Evolutionary conservation across 2,888 invertebrate genomes (phyloP).

Genomic region (Liopterus haemorrhoidalis): DNA sequence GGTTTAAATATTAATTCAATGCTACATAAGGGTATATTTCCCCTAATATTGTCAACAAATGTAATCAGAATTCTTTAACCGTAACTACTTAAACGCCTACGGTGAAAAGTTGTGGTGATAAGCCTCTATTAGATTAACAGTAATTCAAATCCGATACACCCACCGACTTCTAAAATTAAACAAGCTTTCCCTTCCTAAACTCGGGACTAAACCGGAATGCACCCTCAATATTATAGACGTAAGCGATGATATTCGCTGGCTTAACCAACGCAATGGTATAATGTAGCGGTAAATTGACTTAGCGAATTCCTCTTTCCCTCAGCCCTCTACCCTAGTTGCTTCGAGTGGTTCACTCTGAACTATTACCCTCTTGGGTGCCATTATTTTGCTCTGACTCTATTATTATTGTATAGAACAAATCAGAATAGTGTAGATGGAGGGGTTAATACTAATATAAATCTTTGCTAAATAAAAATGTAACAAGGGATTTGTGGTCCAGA

Average conservation of each 20-base stretch:
- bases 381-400: constrained; percentile 47
- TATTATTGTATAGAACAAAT: constrained; percentile 50
- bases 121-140: constrained; percentile 42
- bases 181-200: too few species aligned
- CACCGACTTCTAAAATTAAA: constrained; percentile 36
- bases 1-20: too few species aligned
- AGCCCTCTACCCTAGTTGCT: constrained; percentile 25
- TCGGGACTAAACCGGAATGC: constrained; percentile 22
- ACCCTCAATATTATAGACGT: too few species aligned
- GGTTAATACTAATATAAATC: constrained; percentile 47
- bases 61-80: constrained; percentile 37
- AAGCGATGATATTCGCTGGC: constrained; percentile 26
- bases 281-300: constrained; percentile 49
- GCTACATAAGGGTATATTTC: constrained; percentile 35
- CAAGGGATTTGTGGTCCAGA: constrained; percentile 33
- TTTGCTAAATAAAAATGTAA: constrained; percentile 45
- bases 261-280: constrained; percentile 45
- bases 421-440: constrained; percentile 45
- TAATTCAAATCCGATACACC: constrained; percentile 42
- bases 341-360: constrained; percentile 37
- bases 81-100: constrained; percentile 20
- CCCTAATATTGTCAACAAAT: constrained; percentile 41
- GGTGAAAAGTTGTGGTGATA: constrained; percentile 35
- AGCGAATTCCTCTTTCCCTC: constrained; percentile 30
- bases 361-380: constrained; percentile 47